phyloP scores from a whole-genome alignment of 2,888 invertebrate species.

The Oscheius onirici region DNA sequence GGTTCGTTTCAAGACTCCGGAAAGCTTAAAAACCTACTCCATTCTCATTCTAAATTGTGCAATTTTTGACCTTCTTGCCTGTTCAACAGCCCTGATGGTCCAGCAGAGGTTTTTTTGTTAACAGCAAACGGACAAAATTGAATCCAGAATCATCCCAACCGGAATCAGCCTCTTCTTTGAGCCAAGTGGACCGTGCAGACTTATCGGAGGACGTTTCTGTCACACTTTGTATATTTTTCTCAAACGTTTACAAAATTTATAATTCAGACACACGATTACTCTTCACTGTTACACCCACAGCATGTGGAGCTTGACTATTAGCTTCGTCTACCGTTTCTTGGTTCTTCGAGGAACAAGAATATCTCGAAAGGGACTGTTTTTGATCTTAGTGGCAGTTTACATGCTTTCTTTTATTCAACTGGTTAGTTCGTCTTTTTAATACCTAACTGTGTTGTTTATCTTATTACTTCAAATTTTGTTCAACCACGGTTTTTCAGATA shows the following conservation, averaged over 20 bases:
- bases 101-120: conserved; percentile 28
- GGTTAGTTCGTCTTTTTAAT: not conserved
- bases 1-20: conserved; percentile 21
- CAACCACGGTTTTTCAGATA: not conserved
- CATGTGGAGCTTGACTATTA: not conserved
- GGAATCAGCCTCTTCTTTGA: not conserved
- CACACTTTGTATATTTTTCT: not conserved
- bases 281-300: conserved; percentile 4
- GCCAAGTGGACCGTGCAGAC: not conserved
- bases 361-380: not conserved
- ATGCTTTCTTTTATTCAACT: not conserved
- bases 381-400: not conserved
- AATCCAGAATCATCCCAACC: too few species aligned
- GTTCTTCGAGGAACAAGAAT: not conserved
- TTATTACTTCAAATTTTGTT: too few species aligned
- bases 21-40: conserved; percentile 38
- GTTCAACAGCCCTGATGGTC: conserved; percentile 41
- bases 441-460: too few species aligned
- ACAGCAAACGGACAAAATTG: too few species aligned
- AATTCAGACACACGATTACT: not conserved
- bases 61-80: conserved; percentile 38
- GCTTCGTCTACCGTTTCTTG: not conserved
- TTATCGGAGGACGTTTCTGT: not conserved
- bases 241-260: not conserved
- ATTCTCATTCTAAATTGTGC: conserved; percentile 42